Evolutionary conservation across 2,797 vertebrate species (phyloP), one percentile per base, ranked within the genome.

Genomic region (Pseudocheirus occidentalis): DNA sequence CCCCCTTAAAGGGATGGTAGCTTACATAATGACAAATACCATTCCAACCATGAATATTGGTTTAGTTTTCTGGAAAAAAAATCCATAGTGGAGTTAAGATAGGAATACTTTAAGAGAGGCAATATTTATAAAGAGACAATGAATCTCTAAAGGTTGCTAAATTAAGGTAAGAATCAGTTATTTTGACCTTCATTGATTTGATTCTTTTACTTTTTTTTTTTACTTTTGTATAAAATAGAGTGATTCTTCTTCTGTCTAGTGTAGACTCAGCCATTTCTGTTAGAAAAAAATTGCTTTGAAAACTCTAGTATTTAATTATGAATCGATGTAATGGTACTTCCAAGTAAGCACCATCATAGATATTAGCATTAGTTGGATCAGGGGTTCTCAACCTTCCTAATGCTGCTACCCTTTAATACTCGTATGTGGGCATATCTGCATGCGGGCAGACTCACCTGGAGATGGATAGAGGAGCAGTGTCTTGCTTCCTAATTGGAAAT

Each of bases 231-330:
- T 59, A 96, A 97, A 96, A 95, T 95, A 97, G 91, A 97, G 59
- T 31, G 94, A 91, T 96, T 87, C 89, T 95, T 95, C 53, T 66
- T 28, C 95, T 95, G 97, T 73, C 96, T 96, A 93, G 90, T 95
- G 95, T 95, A 95, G 91, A 66, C 94, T 95, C 97, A 90, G 92
- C 97, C 95, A 98, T 96, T 96, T 97, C 90, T 94, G 91, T 62
- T 94, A 93, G 87, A 91, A 97, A 97, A 96, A 96, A n/a, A n/a
- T 98, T 97, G 92, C 96, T 96, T 95, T 95, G 95, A 96, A 97
- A 97, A 40, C 52, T 89, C n/a, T 94, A 28, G n/a, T 95, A 89
- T 95, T 97, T 96, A 97, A 98, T 96, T 97, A 98, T 97, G 97
- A 97, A 97, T 96, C 91, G 96, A 95, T 96, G 55, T 93, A 59